Base-by-base conservation (phyloP, 2,888 invertebrate genomes). In the Oxyscelio sp. region DNA sequence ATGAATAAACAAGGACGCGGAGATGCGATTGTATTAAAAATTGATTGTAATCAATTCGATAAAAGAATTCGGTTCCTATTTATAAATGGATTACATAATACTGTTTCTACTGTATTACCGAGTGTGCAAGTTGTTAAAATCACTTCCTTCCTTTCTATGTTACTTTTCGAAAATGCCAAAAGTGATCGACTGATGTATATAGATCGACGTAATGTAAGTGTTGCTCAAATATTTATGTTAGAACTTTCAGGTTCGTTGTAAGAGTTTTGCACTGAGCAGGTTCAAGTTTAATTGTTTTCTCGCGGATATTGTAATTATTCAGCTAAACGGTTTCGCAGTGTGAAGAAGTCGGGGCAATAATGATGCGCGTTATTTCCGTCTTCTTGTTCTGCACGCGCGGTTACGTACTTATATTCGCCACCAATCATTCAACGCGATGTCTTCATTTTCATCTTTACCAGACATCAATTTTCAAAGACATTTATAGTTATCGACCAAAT, bases 391-490 rank as follows among this genome's bases (percentile, higher is more conserved):
- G 85, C 65, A 73, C 73, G 56, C 63, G 38, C 54, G 74, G 65
- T 52, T 66, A 58, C 59, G 61, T 63, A 84, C 79, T 77, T 85
- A 75, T 84, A 84, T 80, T 80, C 70, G 70, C 77, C 87, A 88
- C 90, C 90, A 89, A 92, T 92, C 89, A 89, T 89, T 90, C 87
- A 85, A 83, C 85, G 85, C 85, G 90, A 92, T 90, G 88, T 92
- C 92, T 91, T 92, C 89, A 92, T 92, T 88, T 85, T 86, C 83
- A 71, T 56, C 68, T 59, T 68, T 52, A 48, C 24, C 56, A 45
- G 56, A 38, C 48, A 34, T 70, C 61, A 22, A 5, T 50, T 54
- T 52, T 65, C 19, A 21, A 34, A n/a, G 22, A 34, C 6, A 27
- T 27, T 5, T 31, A 50, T 58, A 45, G 21, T 50, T 34, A 22